Percentiles rank a stretch among this genome's conserved stretches.
These are phyloP conservation scores for Contarinia nasturtii DNA, from an alignment of 1,140 invertebrate genomes.

Conservation along the genomic window DNA sequence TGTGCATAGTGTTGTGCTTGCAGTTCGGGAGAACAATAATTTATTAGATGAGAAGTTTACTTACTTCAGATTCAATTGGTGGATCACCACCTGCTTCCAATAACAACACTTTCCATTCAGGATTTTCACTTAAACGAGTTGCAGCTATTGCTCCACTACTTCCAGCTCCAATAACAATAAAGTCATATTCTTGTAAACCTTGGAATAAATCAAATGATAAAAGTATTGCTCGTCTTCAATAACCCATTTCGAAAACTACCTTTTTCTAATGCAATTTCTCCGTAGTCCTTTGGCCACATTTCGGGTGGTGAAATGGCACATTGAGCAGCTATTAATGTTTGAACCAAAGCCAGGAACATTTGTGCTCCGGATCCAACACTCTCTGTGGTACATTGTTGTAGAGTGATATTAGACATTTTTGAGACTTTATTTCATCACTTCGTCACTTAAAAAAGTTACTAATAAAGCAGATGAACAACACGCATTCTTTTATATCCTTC, in stretches of 20 bases:
- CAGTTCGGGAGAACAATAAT: too few relatives aligned
- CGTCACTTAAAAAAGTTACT: too few relatives aligned
- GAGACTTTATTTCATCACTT: too few relatives aligned
- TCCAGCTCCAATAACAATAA: conserved; percentile 9
- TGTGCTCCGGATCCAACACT: not conserved
- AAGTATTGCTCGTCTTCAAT: not conserved
- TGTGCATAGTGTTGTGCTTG: too few relatives aligned
- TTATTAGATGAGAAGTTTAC: not conserved
- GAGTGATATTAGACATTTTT: too few relatives aligned
- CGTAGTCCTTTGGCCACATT: conserved; percentile 32
- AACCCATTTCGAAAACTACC: not conserved
- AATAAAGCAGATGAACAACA: too few relatives aligned
- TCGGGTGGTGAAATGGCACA: conserved; percentile 32
- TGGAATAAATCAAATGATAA: not conserved
- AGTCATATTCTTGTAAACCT: conserved; percentile 6
- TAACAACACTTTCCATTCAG: conserved; percentile 19
- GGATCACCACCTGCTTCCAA: conserved; percentile 24
- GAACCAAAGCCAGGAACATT: conserved; percentile 29
- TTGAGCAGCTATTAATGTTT: conserved; percentile 26
- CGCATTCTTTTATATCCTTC: too few relatives aligned
- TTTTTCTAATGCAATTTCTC: conserved; percentile 9
- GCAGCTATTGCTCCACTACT: conserved; percentile 22
- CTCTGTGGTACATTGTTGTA: not conserved
- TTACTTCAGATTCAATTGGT: conserved; percentile 9
- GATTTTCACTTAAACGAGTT: conserved; percentile 21